Evolutionary conservation across 2,797 vertebrate genomes (phyloP).

Genomic region (Scolopax bukidnonensis): DNA sequence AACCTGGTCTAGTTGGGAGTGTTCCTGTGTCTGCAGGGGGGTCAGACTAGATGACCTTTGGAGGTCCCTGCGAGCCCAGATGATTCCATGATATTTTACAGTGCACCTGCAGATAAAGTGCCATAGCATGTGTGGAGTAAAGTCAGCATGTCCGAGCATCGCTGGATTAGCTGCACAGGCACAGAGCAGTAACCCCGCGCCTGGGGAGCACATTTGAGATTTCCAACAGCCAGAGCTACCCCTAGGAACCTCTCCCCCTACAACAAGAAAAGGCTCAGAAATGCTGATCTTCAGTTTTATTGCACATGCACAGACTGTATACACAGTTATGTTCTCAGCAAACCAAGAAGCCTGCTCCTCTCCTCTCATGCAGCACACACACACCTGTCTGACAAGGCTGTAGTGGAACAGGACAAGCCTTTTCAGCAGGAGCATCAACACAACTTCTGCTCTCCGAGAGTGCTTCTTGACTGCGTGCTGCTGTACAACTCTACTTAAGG

Average conservation of each 20-base stretch:
- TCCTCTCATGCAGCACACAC: neutral
- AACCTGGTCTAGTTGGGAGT: too few relatives aligned
- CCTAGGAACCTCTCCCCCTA: neutral
- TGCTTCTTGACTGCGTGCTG: neutral
- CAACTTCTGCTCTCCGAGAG: neutral
- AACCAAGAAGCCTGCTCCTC: neutral
- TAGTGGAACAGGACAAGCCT: accelerated
- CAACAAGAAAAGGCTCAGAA: neutral
- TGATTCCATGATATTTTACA: neutral
- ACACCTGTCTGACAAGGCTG: neutral
- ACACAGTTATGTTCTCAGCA: neutral
- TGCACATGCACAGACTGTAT: accelerated
- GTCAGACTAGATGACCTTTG: too few relatives aligned
- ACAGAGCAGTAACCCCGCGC: neutral
- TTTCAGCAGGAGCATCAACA: neutral
- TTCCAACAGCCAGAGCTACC: neutral
- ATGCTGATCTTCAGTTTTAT: neutral
- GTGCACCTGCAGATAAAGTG: neutral
- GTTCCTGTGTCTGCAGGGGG: too few relatives aligned
- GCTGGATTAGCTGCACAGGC: neutral
- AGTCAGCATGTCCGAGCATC: neutral
- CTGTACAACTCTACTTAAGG: neutral
- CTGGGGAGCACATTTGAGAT: neutral
- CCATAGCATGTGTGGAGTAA: neutral
- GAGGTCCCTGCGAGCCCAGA: too few relatives aligned